phyloP scores from a whole-genome alignment of 2,888 invertebrate genomes.

The Cataglyphis rosenhaueri region DNA sequence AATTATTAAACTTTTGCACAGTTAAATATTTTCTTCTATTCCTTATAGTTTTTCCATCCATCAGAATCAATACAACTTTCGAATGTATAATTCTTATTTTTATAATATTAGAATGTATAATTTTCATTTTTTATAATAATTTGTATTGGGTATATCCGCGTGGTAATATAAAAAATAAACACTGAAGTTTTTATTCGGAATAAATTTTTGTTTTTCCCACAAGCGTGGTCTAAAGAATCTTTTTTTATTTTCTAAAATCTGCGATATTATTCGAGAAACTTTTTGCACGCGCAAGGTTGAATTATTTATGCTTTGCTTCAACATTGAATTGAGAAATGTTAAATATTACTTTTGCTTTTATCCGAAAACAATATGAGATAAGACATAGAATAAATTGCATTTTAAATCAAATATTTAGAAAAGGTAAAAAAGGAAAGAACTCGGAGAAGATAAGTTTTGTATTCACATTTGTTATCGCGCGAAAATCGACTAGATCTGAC shows the following conservation, averaged over 20 bases:
- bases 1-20: not conserved
- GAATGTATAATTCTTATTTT: not conserved
- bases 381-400: not conserved
- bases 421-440: not conserved
- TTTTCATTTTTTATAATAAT: not conserved
- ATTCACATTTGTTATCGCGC: not conserved
- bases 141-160: not conserved
- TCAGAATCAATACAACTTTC: not conserved
- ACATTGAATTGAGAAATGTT: not conserved
- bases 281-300: not conserved
- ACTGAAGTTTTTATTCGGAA: not conserved
- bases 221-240: not conserved
- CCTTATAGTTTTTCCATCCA: not conserved
- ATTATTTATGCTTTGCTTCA: not conserved
- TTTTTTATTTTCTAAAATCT: not conserved
- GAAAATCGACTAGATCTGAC: not conserved
- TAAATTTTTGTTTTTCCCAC: conserved; percentile 8
- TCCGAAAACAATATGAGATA: not conserved
- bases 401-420: not conserved
- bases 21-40: not conserved
- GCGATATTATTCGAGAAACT: not conserved
- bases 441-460: not conserved
- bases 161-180: conserved; percentile 14
- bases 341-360: not conserved
- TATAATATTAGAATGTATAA: not conserved